Evolutionary conservation across 2,797 vertebrate species (phyloP).

Genomic region (Myotis daubentonii): DNA sequence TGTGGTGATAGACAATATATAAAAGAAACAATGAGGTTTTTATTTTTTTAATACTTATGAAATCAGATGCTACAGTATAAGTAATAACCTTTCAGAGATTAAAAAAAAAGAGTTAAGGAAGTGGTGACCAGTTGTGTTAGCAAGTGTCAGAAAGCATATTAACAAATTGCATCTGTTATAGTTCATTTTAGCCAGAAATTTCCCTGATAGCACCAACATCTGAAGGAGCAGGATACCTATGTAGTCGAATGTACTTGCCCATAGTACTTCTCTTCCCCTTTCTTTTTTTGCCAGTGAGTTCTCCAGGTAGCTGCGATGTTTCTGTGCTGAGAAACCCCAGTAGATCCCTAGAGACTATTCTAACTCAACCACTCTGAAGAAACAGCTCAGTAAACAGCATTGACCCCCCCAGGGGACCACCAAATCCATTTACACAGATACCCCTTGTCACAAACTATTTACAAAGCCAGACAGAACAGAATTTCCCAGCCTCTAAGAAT

Average conservation of each 20-base stretch:
- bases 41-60: conserved; percentile 20
- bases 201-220: background rate
- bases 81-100: background rate
- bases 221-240: background rate
- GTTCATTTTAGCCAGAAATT: conserved; percentile 42
- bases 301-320: conserved; percentile 66
- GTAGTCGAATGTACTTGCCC: conserved; percentile 53
- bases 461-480: conserved; percentile 75
- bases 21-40: conserved; percentile 23
- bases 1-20: background rate
- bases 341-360: conserved; percentile 73
- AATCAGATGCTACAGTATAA: background rate
- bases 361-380: conserved; percentile 77
- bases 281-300: conserved; percentile 48
- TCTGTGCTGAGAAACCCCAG: conserved; percentile 69
- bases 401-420: conserved; percentile 72
- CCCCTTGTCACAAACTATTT: conserved; percentile 82
- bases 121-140: background rate
- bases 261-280: conserved; percentile 5
- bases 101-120: conserved; percentile 26
- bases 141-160: background rate
- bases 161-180: background rate
- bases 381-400: conserved; percentile 79
- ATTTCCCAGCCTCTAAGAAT: conserved; percentile 74
- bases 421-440: conserved; percentile 80